Evolutionary conservation across 2,888 invertebrate genomes (phyloP), one percentile per base, ranked within the genome.

Genomic region (Chalcosyrphus nemorum): DNA sequence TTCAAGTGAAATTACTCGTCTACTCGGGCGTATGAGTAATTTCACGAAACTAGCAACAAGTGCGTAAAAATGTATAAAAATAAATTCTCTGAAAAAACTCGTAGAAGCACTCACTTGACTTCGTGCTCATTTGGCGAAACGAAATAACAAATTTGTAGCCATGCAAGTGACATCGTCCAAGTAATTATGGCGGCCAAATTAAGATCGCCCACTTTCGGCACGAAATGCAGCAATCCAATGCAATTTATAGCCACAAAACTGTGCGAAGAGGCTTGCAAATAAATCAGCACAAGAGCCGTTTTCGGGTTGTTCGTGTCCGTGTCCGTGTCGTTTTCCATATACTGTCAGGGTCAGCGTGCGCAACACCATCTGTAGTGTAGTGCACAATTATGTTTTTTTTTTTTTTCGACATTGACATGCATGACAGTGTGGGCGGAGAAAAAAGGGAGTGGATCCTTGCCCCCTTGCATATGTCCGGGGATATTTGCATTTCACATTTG

Each of bases 231-330:
- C 35, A 21, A 47, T 50, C 35, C 9, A 19, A 0, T 19, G 47
- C 19, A 63, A 47, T 32, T 63, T 45, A 11, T 19, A n/a, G 29
- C 27, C 29, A 7, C 61, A 29, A 11, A 61, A 61, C 1, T 17
- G 45, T 19, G 6, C n/a, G n/a, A n/a, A n/a, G n/a, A n/a, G n/a
- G 2, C 32, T 4, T 19, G 19, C n/a, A 38, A 63, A 63, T 63
- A 63, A 63, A 63, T 47, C 47, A 63, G 19, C 47, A 63, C 13
- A 29, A 47, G 7, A n/a, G n/a, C n/a, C n/a, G n/a, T n/a, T n/a
- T n/a, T n/a, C n/a, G n/a, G n/a, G n/a, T n/a, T n/a, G n/a, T n/a
- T n/a, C n/a, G n/a, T n/a, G n/a, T n/a, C n/a, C n/a, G n/a, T n/a
- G n/a, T n/a, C 32, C 21, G 9, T 7, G 17, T 4, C 27, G 15